A percentile compares a stretch with the other conserved stretches of the same genome.
Conservation (phyloP, 2,888 invertebrate genomes). For the Cartodere bifasciata region DNA sequence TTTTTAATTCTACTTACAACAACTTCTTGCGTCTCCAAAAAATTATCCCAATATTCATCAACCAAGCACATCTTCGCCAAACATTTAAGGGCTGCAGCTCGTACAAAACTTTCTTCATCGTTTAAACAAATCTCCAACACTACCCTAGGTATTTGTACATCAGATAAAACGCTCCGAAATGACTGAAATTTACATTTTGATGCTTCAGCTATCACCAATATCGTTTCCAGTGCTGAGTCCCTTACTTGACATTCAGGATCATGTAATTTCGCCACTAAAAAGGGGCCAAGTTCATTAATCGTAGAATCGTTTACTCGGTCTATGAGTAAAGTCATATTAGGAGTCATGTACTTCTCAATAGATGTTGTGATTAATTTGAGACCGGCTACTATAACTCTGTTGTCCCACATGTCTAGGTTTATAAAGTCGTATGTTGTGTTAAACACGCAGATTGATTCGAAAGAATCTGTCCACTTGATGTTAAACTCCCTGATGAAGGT, state of each 20-base stretch:
- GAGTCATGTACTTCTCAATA: slow-evolving; percentile 63
- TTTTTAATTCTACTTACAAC: slow-evolving; percentile 49
- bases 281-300: slow-evolving; percentile 51
- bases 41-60: slow-evolving; percentile 51
- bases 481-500: slow-evolving; percentile 54
- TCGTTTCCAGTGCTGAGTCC: slow-evolving; percentile 61
- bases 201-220: slow-evolving; percentile 31
- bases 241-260: slow-evolving; percentile 68
- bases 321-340: slow-evolving; percentile 60
- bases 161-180: slow-evolving; percentile 56
- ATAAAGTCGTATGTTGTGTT: slow-evolving; percentile 41
- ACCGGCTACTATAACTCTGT: slow-evolving; percentile 46
- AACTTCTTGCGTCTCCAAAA: slow-evolving; percentile 45
- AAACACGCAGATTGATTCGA: slow-evolving; percentile 58
- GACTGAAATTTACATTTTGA: slow-evolving; percentile 48
- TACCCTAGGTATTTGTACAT: slow-evolving; percentile 50
- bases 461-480: slow-evolving; percentile 65
- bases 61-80: slow-evolving; percentile 55
- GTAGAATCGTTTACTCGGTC: slow-evolving; percentile 50
- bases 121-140: slow-evolving; percentile 51
- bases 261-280: slow-evolving; percentile 56
- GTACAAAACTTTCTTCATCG: slow-evolving; percentile 62
- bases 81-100: slow-evolving; percentile 62
- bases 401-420: slow-evolving; percentile 38
- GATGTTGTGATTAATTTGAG: slow-evolving; percentile 56